Percentiles rank a stretch among this genome's conserved stretches.
Evolutionary conservation across 2,113 vertebrate species (phyloP).

Genomic region (Platysteira castanea): DNA sequence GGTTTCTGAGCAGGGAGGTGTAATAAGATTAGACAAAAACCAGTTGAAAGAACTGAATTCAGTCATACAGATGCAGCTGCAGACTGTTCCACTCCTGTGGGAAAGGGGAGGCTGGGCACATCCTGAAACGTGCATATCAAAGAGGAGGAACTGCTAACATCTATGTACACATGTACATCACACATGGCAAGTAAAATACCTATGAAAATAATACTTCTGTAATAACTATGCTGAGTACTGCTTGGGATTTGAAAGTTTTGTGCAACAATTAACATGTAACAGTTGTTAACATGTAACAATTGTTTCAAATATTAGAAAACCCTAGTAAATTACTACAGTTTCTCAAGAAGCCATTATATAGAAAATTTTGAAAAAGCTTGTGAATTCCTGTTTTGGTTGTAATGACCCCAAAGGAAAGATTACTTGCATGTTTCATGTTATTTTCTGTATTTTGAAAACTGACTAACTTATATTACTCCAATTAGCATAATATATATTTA

Average conservation of each 20-base stretch:
- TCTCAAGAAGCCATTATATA: neutral
- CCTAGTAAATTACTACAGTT: neutral
- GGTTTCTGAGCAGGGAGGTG: conserved; percentile 55
- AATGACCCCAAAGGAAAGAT: neutral
- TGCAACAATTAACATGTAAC: neutral
- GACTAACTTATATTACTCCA: neutral
- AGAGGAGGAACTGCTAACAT: neutral
- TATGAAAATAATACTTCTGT: neutral
- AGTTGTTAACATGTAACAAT: neutral
- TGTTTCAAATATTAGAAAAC: neutral
- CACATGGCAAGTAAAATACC: neutral
- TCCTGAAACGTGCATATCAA: neutral
- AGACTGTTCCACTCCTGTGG: neutral
- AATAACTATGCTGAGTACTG: neutral
- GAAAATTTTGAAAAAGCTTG: neutral
- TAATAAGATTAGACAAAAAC: conserved; percentile 55
- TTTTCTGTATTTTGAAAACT: neutral
- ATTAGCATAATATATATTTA: neutral
- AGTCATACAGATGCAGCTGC: neutral
- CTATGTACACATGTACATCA: accelerated
- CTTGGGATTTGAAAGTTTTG: neutral
- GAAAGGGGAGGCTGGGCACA: neutral
- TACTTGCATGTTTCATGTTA: neutral
- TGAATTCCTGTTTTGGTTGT: neutral
- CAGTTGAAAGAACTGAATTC: conserved; percentile 29